Conservation (phyloP, 2,113 vertebrate species). For the Sinocyclocheilus grahami region DNA sequence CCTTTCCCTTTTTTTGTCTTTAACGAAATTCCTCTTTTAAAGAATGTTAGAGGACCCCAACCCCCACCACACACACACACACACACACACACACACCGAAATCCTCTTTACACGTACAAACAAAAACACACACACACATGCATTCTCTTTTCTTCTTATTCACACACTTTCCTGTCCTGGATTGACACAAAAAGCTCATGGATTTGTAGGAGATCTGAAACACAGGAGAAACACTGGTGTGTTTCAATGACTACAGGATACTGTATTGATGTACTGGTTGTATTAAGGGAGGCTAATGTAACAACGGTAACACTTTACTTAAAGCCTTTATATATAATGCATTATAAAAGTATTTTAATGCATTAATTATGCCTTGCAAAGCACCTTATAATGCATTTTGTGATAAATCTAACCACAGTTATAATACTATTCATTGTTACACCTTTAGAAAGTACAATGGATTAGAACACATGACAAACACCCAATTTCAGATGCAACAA, state of each 20-base stretch:
- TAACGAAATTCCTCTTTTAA: slow-evolving; percentile 76
- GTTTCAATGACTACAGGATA: not conserved
- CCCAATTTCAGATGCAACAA: no score
- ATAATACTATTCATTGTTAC: no score
- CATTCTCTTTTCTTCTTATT: slow-evolving; percentile 38
- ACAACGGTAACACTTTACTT: no score
- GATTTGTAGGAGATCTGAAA: slow-evolving; percentile 62
- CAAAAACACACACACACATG: slow-evolving; percentile 37
- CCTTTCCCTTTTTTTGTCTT: slow-evolving; percentile 72
- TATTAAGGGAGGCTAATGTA: no score
- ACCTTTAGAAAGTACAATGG: no score
- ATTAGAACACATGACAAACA: no score
- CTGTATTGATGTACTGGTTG: slow-evolving; percentile 36
- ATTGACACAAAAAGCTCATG: not conserved
- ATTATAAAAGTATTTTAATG: no score
- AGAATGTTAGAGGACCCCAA: slow-evolving; percentile 68
- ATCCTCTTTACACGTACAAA: slow-evolving; percentile 13
- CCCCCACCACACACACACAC: slow-evolving; percentile 54
- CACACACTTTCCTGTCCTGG: slow-evolving; percentile 28
- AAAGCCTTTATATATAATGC: no score
- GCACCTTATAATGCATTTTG: no score
- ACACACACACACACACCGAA: slow-evolving; percentile 40
- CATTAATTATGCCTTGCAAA: no score
- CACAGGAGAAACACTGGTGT: not conserved
- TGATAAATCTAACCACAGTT: no score